A percentile compares a stretch with the other conserved stretches of the same genome.
Conservation (phyloP, 92 coral and sea anemone genomes). For the Paragorgia papillata region DNA sequence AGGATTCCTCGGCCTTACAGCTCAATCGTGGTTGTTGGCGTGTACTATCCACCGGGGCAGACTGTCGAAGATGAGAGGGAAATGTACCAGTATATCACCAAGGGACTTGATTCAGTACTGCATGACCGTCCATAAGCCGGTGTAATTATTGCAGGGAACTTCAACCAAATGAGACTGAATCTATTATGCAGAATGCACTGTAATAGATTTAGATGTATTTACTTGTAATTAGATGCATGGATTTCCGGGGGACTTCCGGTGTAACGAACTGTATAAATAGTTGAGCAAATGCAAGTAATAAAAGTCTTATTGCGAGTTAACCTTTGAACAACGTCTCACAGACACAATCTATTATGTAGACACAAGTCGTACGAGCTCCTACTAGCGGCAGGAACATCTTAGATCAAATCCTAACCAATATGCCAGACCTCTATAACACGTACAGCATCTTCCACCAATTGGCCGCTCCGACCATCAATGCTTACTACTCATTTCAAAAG, state of each 20-base stretch:
- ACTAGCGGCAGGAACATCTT: slow-evolving; percentile 26
- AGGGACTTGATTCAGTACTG: slow-evolving; percentile 33
- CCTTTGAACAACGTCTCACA: too few relatives aligned
- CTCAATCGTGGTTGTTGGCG: slow-evolving; percentile 32
- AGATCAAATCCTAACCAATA: slow-evolving; percentile 51
- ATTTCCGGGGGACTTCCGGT: too few relatives aligned
- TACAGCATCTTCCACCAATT: slow-evolving; percentile 43
- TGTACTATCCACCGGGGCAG: slow-evolving; percentile 41
- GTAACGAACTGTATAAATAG: too few relatives aligned
- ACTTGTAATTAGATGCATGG: too few relatives aligned
- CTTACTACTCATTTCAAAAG: slow-evolving; percentile 31
- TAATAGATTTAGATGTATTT: neutral
- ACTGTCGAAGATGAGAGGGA: slow-evolving; percentile 18
- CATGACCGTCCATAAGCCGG: slow-evolving; percentile 42
- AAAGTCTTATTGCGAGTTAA: too few relatives aligned
- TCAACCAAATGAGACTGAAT: slow-evolving; percentile 4
- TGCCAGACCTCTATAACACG: slow-evolving; percentile 43
- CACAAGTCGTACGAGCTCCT: slow-evolving; percentile 28
- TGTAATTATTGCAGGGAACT: slow-evolving; percentile 34
- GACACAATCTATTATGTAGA: slow-evolving; percentile 11
- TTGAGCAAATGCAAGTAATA: too few relatives aligned
- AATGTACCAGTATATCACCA: slow-evolving; percentile 23
- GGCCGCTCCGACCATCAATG: slow-evolving; percentile 61
- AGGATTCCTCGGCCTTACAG: slow-evolving; percentile 40
- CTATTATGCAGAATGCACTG: slow-evolving; percentile 8